Evolutionary conservation across 1,140 invertebrate species (phyloP).

Genomic region (Aphidius ervi): DNA sequence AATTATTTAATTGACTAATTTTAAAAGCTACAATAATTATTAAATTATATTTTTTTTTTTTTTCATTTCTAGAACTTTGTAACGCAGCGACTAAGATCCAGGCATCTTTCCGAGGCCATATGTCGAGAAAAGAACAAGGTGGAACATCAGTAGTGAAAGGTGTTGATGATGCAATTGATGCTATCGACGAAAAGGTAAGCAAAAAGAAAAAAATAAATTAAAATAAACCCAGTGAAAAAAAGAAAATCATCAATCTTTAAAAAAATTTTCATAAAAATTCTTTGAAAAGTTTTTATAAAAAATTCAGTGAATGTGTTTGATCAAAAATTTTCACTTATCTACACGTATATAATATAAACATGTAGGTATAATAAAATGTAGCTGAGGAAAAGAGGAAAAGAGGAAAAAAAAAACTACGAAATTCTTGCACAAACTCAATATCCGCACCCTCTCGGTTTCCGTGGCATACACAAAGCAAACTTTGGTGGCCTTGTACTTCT

Average conservation of each 20-base stretch:
- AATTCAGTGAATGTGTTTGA: no score
- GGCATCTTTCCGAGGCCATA: constrained; percentile 86
- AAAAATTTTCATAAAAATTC: not conserved
- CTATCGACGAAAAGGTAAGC: constrained; percentile 56
- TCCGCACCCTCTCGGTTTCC: constrained; percentile 2
- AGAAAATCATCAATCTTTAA: not conserved
- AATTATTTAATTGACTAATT: no score
- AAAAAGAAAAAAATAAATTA: no score
- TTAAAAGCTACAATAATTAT: not conserved
- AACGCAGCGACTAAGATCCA: constrained; percentile 90
- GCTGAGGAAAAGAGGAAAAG: no score
- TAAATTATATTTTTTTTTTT: constrained; percentile 7
- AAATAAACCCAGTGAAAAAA: not conserved
- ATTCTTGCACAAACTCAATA: constrained; percentile 10
- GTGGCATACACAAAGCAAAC: constrained; percentile 6
- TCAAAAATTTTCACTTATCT: no score
- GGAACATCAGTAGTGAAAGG: constrained; percentile 49
- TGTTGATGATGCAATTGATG: constrained; percentile 51
- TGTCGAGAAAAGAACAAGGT: constrained; percentile 72
- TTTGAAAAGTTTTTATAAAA: no score
- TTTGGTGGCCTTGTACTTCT: constrained; percentile 6
- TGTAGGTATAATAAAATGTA: no score
- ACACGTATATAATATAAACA: no score
- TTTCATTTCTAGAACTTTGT: constrained; percentile 65
- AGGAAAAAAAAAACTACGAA: not conserved